Base-by-base conservation (phyloP, 2,888 invertebrate species). In the Callyntrura guangdongensis region DNA sequence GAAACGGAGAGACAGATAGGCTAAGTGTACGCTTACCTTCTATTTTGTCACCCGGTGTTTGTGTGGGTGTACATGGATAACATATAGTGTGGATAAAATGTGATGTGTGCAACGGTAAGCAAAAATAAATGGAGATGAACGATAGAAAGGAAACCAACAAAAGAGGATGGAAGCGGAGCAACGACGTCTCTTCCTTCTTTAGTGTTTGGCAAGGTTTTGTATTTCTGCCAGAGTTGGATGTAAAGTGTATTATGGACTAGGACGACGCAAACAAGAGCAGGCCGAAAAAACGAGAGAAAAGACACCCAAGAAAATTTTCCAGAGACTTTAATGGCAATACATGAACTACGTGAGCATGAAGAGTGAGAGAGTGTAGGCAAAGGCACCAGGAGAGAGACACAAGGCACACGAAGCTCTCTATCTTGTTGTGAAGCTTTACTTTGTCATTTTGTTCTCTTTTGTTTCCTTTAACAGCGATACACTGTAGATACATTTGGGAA, bases 91-190 rank as follows among this genome's bases (percentile, higher is more conserved):
- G 20, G 56, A 87, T 87, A 49, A 12, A 69, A 69, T 20, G 79
- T 27, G 67, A 87, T 56, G 74, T 88, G 82, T 83, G 88, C 82
- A 88, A 25, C 74, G 72, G 72, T 88, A 74, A 88, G 88, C 82
- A 74, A 72, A 88, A 88, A 69, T 87, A 87, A 88, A 88, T 83
- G 88, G 82, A 82, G 82, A 83, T 88, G 88, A 88, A 88, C 82
- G 87, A 86, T 64, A 49, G 77, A 49, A 22, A 61, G 45, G 14
- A 49, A 77, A 79, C 27, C 77, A 86, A 85, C 72, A 85, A 85
- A 85, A 56, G 36, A 45, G 49, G 49, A 74, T 53, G 56, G 36
- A 72, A 74, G 64, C 53, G 53, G 25, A 82, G 45, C 64, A 47
- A 64, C 82, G 47, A 64, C 82, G 47, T 82, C 82, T 12, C 82